phyloP scores from a whole-genome alignment of 2,797 vertebrate species.

The Eremophila alpestris region DNA sequence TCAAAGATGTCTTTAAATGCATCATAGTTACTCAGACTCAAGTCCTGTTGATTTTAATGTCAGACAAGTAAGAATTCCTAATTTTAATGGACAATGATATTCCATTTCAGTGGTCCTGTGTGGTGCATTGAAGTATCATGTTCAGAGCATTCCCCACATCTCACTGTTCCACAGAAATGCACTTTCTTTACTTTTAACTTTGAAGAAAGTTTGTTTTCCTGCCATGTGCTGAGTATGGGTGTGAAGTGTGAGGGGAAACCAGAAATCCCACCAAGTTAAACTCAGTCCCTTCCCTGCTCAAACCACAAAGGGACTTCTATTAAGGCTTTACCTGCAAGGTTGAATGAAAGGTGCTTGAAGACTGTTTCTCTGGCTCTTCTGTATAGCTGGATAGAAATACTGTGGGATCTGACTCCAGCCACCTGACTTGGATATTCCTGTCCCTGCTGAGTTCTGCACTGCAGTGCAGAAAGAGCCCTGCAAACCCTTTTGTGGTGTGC shows the following conservation, averaged over 20 bases:
- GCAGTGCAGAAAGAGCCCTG: not conserved
- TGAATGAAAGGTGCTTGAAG: not conserved
- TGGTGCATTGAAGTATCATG: not conserved
- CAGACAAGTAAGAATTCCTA: not conserved
- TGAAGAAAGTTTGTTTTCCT: not conserved
- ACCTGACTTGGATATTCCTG: not conserved
- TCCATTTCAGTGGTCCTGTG: not conserved
- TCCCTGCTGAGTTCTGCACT: not conserved
- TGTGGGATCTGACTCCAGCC: not conserved
- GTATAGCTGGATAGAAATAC: not conserved
- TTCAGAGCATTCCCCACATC: not conserved
- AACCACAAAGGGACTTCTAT: not conserved
- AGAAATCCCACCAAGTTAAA: not conserved
- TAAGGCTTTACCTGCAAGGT: not conserved
- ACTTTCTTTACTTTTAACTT: not conserved
- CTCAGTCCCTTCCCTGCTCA: not conserved
- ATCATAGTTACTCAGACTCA: not conserved
- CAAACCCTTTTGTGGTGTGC: not conserved
- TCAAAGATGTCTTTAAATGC: not conserved
- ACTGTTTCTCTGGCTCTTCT: not conserved
- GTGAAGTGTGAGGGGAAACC: not conserved
- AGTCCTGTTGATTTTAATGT: not conserved
- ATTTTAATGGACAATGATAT: not conserved
- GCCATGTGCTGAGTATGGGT: rapidly evolving
- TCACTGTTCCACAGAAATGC: not conserved